Percentiles rank a stretch among this genome's conserved stretches.
phyloP scores from a whole-genome alignment of 2,797 vertebrate genomes.

The Malurus splendens region DNA sequence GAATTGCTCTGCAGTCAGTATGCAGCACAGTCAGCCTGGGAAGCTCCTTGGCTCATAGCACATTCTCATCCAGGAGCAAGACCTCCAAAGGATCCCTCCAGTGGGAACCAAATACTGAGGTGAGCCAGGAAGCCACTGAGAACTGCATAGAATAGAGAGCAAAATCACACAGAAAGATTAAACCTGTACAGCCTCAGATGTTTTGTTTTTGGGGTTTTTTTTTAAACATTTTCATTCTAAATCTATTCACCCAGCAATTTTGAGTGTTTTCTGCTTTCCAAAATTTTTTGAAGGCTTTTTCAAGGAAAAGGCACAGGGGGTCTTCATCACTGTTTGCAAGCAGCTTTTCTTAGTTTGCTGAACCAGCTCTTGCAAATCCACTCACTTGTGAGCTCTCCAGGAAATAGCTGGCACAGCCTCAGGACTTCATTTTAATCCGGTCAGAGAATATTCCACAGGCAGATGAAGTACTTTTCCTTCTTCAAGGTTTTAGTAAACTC shows the following conservation, averaged over 20 bases:
- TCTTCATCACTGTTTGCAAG: background rate
- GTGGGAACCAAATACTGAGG: no score
- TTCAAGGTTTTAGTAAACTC: background rate
- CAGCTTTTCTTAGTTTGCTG: background rate
- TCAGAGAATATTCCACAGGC: background rate
- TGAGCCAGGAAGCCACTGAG: background rate
- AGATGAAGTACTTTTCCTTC: background rate
- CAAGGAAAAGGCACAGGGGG: background rate
- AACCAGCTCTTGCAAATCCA: background rate
- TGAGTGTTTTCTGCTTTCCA: background rate
- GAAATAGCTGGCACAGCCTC: background rate
- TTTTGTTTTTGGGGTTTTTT: background rate
- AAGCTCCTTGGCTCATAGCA: rapidly evolving
- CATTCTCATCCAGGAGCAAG: background rate
- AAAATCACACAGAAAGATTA: background rate
- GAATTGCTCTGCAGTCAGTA: background rate
- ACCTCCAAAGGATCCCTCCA: rapidly evolving
- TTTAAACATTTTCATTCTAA: background rate
- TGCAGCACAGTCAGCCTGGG: background rate
- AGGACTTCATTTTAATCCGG: background rate
- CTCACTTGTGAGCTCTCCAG: background rate
- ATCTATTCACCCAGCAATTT: background rate
- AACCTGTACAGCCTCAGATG: background rate
- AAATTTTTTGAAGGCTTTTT: background rate
- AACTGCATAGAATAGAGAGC: background rate